Conservation (phyloP, 2,888 invertebrate genomes). For the Archips crataeganus region DNA sequence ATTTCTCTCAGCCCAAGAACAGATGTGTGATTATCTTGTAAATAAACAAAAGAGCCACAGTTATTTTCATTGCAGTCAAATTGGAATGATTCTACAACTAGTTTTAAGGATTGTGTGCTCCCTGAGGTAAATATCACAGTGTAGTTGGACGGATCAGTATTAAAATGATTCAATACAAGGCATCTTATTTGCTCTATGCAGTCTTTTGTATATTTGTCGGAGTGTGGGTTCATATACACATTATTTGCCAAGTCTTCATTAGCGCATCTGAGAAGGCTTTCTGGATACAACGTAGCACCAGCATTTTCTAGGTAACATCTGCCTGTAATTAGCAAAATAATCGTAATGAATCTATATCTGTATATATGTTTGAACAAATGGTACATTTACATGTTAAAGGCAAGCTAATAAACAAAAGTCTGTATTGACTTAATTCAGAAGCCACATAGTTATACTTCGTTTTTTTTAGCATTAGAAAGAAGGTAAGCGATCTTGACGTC, state of each 20-base stretch:
- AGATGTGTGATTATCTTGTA: slow-evolving; percentile 97
- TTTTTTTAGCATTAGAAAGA: no score
- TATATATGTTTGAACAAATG: neutral
- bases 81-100: slow-evolving; percentile 92
- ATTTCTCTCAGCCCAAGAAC: slow-evolving; percentile 96
- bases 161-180: slow-evolving; percentile 94
- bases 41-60: slow-evolving; percentile 90
- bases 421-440: no score
- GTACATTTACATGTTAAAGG: neutral
- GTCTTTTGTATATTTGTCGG: slow-evolving; percentile 93
- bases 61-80: slow-evolving; percentile 73
- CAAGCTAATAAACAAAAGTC: neutral
- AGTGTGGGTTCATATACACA: slow-evolving; percentile 96
- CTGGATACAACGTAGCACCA: slow-evolving; percentile 93
- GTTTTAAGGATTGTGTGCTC: slow-evolving; percentile 94
- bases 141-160: slow-evolving; percentile 92
- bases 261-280: slow-evolving; percentile 89
- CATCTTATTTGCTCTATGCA: slow-evolving; percentile 93
- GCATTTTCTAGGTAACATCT: slow-evolving; percentile 95
- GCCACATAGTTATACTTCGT: no score
- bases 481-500: no score
- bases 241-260: slow-evolving; percentile 88
- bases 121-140: slow-evolving; percentile 97
- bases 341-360: neutral
- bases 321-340: slow-evolving; percentile 75